Conservation (phyloP, 2,113 vertebrate species). For the Ammospiza caudacuta region DNA sequence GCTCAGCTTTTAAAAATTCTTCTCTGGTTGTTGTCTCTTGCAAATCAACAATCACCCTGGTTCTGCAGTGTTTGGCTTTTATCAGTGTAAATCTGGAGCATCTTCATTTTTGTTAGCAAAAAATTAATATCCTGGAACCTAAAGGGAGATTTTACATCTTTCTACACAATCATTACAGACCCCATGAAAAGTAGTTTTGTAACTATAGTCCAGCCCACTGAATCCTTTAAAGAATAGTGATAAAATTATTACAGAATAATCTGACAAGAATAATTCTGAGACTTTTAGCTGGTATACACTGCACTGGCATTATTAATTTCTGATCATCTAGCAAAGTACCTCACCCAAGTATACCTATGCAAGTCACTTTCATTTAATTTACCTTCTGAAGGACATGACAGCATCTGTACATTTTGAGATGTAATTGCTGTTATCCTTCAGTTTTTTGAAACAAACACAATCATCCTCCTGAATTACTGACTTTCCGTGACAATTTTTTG, state of each 20-base stretch:
- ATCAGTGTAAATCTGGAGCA: neutral
- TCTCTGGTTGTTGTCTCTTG: neutral
- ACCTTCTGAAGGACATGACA: slow-evolving; percentile 72
- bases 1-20: neutral
- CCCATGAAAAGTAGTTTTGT: slow-evolving; percentile 23
- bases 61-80: neutral
- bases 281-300: slow-evolving; percentile 37
- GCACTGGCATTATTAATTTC: slow-evolving; percentile 12
- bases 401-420: slow-evolving; percentile 75
- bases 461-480: slow-evolving; percentile 77
- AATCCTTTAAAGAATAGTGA: slow-evolving; percentile 41
- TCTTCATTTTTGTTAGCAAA: neutral
- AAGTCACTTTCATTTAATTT: slow-evolving; percentile 78
- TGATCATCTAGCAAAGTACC: slow-evolving; percentile 46
- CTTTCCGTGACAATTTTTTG: slow-evolving; percentile 76
- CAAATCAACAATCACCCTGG: neutral
- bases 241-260: slow-evolving; percentile 51
- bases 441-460: slow-evolving; percentile 79
- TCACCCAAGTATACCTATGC: slow-evolving; percentile 56
- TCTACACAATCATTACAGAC: neutral
- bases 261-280: slow-evolving; percentile 46
- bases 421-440: slow-evolving; percentile 81
- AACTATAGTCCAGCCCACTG: slow-evolving; percentile 15
- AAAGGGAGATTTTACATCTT: neutral
- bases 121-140: neutral